Conservation (phyloP, 2,113 vertebrate species). For the Crotophaga sulcirostris region DNA sequence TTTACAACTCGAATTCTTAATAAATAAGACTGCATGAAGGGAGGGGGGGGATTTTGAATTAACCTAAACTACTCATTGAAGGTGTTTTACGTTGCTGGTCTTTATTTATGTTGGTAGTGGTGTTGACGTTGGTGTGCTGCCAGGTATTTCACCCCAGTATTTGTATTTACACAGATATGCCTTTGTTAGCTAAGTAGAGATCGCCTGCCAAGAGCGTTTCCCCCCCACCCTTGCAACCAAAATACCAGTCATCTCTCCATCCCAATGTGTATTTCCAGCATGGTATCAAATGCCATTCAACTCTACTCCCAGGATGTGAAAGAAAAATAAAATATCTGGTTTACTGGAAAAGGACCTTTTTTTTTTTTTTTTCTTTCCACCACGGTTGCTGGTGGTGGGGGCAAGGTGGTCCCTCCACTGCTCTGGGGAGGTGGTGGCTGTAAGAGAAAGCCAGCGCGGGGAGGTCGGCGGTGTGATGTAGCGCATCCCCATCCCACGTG, state of each 20-base stretch:
- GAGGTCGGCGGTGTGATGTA: conserved; percentile 66
- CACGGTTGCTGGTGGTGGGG: conserved; percentile 15
- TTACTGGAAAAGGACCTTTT: background rate
- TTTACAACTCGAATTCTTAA: conserved; percentile 36
- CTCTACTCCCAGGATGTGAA: background rate
- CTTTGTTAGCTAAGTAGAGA: conserved; percentile 38
- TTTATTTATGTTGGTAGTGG: background rate
- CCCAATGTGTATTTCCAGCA: conserved; percentile 1
- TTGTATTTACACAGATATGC: background rate
- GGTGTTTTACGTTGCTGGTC: background rate
- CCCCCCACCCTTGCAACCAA: background rate
- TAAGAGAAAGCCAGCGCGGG: background rate
- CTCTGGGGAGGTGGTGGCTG: conserved; percentile 25
- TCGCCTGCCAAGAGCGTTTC: background rate
- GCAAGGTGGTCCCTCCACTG: background rate
- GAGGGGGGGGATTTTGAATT: background rate
- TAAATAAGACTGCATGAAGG: background rate
- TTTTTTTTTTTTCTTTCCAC: background rate
- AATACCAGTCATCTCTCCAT: background rate
- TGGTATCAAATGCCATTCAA: background rate
- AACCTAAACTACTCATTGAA: background rate
- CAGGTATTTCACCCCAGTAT: conserved; percentile 20
- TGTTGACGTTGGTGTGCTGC: conserved; percentile 28
- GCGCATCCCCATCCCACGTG: conserved; percentile 69
- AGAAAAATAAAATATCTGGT: background rate